Percentiles rank a stretch among this genome's conserved stretches.
These are phyloP conservation scores for Sporophila hypoxantha DNA, from an alignment of 2,113 vertebrate genomes.

Conservation along the genomic window DNA sequence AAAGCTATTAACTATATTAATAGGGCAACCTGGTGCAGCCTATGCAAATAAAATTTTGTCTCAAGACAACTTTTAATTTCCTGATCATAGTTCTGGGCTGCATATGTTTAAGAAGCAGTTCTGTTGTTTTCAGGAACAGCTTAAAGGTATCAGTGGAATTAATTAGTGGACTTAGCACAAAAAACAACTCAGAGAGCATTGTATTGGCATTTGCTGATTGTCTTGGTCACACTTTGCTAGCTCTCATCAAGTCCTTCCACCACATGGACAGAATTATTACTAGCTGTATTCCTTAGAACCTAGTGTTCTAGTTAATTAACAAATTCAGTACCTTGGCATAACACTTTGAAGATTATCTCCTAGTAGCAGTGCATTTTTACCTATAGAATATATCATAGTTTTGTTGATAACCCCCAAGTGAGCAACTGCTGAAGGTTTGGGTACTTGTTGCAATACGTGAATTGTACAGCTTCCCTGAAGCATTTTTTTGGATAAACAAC, in stretches of 20 bases:
- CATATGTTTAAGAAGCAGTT: neutral
- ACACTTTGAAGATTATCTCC: rapidly evolving
- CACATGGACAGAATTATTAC: neutral
- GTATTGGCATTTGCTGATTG: neutral
- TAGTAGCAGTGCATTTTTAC: neutral
- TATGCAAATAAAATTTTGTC: neutral
- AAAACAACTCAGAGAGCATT: neutral
- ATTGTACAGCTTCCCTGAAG: neutral
- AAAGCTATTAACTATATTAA: neutral
- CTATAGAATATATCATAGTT: neutral
- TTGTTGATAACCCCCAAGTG: neutral
- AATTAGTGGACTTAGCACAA: neutral
- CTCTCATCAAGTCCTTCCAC: neutral
- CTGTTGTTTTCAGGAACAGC: neutral
- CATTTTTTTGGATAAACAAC: neutral
- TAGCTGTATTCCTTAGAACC: neutral
- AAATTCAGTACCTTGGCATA: neutral
- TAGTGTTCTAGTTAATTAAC: neutral
- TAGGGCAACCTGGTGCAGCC: neutral
- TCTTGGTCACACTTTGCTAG: neutral
- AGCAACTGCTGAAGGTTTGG: neutral
- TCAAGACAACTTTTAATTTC: neutral
- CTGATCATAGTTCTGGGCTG: neutral
- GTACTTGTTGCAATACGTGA: neutral
- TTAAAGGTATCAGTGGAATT: neutral